A percentile compares a stretch with the other conserved stretches of the same genome.
Conservation (phyloP, 2,797 vertebrate species). For the Vespertilio murinus region DNA sequence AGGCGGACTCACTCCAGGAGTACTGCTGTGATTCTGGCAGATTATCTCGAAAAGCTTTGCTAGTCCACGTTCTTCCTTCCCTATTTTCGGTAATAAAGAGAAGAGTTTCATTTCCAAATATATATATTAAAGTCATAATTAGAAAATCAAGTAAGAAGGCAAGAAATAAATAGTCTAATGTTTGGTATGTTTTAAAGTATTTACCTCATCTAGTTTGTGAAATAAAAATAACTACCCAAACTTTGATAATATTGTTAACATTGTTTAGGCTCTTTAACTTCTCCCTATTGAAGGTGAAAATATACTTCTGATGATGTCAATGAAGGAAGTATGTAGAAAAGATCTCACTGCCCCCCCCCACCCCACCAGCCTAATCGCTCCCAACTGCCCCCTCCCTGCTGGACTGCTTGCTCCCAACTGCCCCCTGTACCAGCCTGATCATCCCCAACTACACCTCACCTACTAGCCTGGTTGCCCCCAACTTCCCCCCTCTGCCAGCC, state of each 20-base stretch:
- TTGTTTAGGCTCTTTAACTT: neutral
- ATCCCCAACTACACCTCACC: too few species aligned
- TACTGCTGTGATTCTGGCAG: neutral
- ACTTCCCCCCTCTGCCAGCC: too few species aligned
- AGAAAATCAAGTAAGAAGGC: neutral
- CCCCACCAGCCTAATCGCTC: too few species aligned
- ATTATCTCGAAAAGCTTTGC: neutral
- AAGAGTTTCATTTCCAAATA: constrained; percentile 23
- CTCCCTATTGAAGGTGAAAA: neutral
- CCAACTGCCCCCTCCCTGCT: too few species aligned
- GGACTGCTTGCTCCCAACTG: too few species aligned
- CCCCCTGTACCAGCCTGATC: too few species aligned
- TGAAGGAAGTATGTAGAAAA: neutral
- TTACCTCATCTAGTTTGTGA: constrained; percentile 15
- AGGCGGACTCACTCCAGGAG: neutral
- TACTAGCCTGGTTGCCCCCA: too few species aligned
- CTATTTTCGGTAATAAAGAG: neutral
- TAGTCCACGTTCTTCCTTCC: neutral
- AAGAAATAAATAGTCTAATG: neutral
- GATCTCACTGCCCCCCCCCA: neutral
- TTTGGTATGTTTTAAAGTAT: constrained; percentile 5
- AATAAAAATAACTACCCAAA: neutral
- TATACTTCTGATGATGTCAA: neutral
- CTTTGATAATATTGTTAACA: neutral
- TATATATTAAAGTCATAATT: constrained; percentile 25